Evolutionary conservation across 2,888 invertebrate genomes (phyloP), one percentile per base, ranked within the genome.

Genomic region (Sclerodermus sp.): DNA sequence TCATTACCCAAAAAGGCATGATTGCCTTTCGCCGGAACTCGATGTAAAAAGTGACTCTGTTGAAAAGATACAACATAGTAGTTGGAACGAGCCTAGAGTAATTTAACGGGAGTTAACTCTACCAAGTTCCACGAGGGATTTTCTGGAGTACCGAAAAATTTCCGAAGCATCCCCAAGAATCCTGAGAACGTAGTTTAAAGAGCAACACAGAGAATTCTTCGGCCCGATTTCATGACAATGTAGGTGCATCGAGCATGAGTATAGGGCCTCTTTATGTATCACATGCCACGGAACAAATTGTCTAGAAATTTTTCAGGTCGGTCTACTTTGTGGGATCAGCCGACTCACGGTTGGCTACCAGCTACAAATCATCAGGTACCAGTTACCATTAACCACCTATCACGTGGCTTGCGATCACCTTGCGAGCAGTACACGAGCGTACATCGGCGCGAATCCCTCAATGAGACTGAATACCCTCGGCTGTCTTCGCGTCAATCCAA

Each of bases 281-380:
- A 64, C 66, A 67, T 68, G 65, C 64, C 67, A 64, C 55, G 58
- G 64, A 67, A 71, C 69, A 71, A 71, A 71, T 71, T 71, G 71
- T 65, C 67, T 70, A 68, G 67, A 71, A 70, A 66, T 68, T 66
- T 63, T 62, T 60, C 60, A 66, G 60, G 65, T 62, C 68, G 67
- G 65, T 58, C 38, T 54, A 60, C 71, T 73, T 71, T 70, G 70
- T 71, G 54, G 71, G 73, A 74, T 73, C 73, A 73, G 69, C 44
- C 53, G 42, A 60, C 23, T 60, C 58, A 62, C 63, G 57, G 57
- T 58, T 51, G 66, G 67, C 70, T 73, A 68, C 70, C 66, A 66
- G 66, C 64, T 64, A 70, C 67, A 71, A 70, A 73, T 72, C 68
- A 70, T 65, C 61, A 58, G 68, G 66, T 70, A 70, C 71, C 71